A percentile compares a stretch with the other conserved stretches of the same genome.
These are phyloP conservation scores for Drosophila triauraria DNA, from an alignment of 1,140 invertebrate species.

Conservation along the genomic window DNA sequence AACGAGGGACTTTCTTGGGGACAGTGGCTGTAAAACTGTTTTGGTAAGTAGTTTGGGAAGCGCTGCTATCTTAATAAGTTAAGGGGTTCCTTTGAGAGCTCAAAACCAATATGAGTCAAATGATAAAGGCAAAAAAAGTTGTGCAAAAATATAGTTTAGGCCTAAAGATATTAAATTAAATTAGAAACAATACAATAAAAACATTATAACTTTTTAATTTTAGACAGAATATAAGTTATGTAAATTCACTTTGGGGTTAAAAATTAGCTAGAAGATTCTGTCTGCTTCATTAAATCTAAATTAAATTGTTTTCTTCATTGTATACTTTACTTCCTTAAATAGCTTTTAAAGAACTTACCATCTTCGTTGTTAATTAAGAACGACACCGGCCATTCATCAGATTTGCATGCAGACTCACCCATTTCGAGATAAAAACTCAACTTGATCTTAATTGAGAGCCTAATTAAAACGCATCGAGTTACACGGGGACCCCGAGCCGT, in stretches of 20 bases:
- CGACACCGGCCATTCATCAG: slow-evolving; percentile 1
- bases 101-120: background rate
- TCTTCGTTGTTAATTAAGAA: slow-evolving; percentile 12
- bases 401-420: slow-evolving; percentile 43
- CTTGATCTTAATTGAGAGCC: slow-evolving; percentile 72
- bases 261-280: too few relatives aligned
- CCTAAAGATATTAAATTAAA: background rate
- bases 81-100: too few relatives aligned
- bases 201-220: too few relatives aligned
- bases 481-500: slow-evolving; percentile 63
- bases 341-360: background rate
- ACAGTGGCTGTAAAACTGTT: slow-evolving; percentile 1
- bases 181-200: background rate
- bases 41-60: background rate
- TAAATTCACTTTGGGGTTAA: too few relatives aligned
- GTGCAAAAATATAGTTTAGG: background rate
- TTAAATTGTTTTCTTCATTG: too few relatives aligned
- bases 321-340: too few relatives aligned
- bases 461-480: slow-evolving; percentile 80
- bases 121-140: background rate
- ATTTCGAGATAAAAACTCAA: slow-evolving; percentile 54
- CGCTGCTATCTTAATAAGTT: background rate
- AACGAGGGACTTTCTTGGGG: background rate
- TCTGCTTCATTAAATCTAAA: too few relatives aligned
- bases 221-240: too few relatives aligned